Evolutionary conservation across 2,113 vertebrate species (phyloP).

Genomic region (Salminus brasiliensis): DNA sequence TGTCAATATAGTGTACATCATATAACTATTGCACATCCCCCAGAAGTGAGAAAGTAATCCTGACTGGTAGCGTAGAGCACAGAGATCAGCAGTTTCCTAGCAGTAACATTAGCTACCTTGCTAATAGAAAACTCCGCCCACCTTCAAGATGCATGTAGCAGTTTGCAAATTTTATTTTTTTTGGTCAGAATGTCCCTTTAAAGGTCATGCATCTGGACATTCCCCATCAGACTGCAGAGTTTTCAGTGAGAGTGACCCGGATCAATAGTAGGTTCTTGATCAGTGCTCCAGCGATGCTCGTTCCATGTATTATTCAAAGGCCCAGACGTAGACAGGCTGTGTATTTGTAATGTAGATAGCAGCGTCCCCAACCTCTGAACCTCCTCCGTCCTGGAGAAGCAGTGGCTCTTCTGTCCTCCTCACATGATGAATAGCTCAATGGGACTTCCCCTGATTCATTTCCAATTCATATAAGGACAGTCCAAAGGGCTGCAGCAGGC

Average conservation of each 20-base stretch:
- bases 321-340: neutral
- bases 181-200: too few species aligned
- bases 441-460: constrained; percentile 21
- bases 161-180: too few species aligned
- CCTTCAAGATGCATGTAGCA: too few species aligned
- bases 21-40: too few species aligned
- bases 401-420: neutral
- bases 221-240: neutral
- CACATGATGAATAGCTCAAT: constrained; percentile 34
- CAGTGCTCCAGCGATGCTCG: neutral
- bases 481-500: neutral
- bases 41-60: too few species aligned
- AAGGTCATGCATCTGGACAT: too few species aligned
- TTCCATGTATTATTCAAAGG: neutral
- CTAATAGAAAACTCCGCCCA: too few species aligned
- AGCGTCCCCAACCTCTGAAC: neutral
- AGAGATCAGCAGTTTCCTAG: too few species aligned
- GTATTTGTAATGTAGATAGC: neutral
- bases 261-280: neutral
- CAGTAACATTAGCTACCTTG: too few species aligned
- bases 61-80: too few species aligned
- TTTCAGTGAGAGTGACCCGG: neutral
- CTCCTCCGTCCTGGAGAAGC: neutral
- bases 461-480: constrained; percentile 24
- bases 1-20: too few species aligned